Evolutionary conservation across 2,888 invertebrate species (phyloP), one percentile per base, ranked within the genome.

Genomic region (Phlogophora meticulosa): DNA sequence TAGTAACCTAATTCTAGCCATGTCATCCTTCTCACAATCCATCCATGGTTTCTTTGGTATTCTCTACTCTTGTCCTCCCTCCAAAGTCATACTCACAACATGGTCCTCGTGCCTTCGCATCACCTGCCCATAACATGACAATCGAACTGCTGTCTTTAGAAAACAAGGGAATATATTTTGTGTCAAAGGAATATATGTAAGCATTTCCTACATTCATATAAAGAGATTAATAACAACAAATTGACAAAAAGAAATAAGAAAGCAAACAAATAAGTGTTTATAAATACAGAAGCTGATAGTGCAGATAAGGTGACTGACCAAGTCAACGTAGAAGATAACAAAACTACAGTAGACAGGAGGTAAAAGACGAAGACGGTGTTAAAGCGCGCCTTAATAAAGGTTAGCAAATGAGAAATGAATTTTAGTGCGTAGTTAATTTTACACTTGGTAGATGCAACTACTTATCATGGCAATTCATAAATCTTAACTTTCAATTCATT

Each of bases 391-490:
- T 36, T 45, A 7, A 48, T 57, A 17, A n/a, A 46, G 22, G 10
- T 45, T 24, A n/a, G n/a, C 46, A 38, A 38, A 34, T 24, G 49
- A 1, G 11, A 36, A 24, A 36, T 11, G 20, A 58, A 55, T 69
- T 36, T 28, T n/a, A 60, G 20, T 57, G 15, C 42, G 1, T 24
- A 24, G 1, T 22, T 15, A 10, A 28, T 67, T 15, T n/a, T 10
- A 53, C 43, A 51, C 55, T 20, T 53, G 28, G 46, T 46, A 58
- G 40, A 77, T 64, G 56, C 28, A 10, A 24, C 42, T 51, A 46
- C 15, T 53, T 59, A 43, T 59, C 58, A 53, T 32, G 3, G 2
- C 10, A 48, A 46, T 52, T 48, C 42, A 78, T 72, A 52, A 49
- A 70, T 57, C 34, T 20, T 59, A 38, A 58, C 36, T 51, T 48